Percentiles rank a stretch among this genome's conserved stretches.
These are phyloP conservation scores for Sweltsa coloradensis DNA, from an alignment of 1,140 invertebrate genomes.

Conservation along the genomic window DNA sequence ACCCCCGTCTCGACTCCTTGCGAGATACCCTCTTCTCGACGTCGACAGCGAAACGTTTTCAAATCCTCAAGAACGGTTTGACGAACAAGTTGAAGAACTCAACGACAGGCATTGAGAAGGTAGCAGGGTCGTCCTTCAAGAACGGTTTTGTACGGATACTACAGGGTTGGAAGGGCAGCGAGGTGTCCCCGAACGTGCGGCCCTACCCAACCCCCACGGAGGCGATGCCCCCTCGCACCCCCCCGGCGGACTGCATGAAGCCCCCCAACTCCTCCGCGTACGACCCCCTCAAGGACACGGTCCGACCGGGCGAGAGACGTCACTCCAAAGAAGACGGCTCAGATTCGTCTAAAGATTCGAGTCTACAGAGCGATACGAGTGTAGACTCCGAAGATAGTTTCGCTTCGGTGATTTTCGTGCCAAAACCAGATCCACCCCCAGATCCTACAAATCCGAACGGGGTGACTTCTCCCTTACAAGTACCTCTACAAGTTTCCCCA, in stretches of 20 bases:
- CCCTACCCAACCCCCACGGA: conserved; percentile 10
- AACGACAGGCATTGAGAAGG: conserved; percentile 66
- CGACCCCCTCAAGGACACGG: conserved; percentile 23
- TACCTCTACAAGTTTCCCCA: no score
- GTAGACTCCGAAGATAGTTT: conserved; percentile 87
- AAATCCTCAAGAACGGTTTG: conserved; percentile 71
- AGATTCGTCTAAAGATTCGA: conserved; percentile 83
- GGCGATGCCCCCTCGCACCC: conserved; percentile 11
- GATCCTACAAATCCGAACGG: not conserved
- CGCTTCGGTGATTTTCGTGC: conserved; percentile 80
- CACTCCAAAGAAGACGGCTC: conserved; percentile 72
- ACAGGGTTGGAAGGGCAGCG: conserved; percentile 54
- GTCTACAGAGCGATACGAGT: conserved; percentile 83
- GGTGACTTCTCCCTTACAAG: not conserved
- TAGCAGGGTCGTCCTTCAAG: conserved; percentile 46
- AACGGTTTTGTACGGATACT: conserved; percentile 61
- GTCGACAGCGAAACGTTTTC: conserved; percentile 60
- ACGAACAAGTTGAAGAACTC: conserved; percentile 68
- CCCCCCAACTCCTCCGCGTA: conserved; percentile 14
- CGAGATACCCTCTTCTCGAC: conserved; percentile 60
- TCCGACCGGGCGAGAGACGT: conserved; percentile 38
- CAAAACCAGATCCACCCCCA: conserved; percentile 39
- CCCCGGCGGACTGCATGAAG: conserved; percentile 18
- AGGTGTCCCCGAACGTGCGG: conserved; percentile 20
- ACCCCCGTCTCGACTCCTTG: conserved; percentile 53